Conservation (phyloP, 2,888 invertebrate species). For the Morpho achilles region DNA sequence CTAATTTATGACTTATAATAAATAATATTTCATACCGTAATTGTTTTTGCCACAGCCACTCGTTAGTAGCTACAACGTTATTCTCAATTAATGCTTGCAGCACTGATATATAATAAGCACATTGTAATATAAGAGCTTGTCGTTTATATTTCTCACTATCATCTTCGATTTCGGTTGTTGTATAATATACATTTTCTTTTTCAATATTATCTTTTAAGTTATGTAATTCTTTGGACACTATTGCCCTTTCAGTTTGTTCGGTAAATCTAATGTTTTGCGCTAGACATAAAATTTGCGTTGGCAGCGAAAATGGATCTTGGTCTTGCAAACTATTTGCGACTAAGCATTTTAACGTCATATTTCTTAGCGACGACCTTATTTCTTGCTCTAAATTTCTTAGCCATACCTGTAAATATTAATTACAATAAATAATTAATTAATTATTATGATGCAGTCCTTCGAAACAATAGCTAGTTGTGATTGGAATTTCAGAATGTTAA, state of each 20-base stretch:
- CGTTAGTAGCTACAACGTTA: slow-evolving; percentile 81
- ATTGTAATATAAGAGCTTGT: slow-evolving; percentile 94
- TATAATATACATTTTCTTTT: slow-evolving; percentile 72
- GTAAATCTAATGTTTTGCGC: slow-evolving; percentile 93
- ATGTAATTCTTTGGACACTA: slow-evolving; percentile 82
- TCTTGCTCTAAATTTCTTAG: slow-evolving; percentile 88
- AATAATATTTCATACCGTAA: slow-evolving; percentile 78
- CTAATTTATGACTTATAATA: too few relatives aligned
- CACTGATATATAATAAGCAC: slow-evolving; percentile 93
- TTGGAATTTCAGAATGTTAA: too few relatives aligned
- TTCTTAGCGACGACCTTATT: slow-evolving; percentile 85
- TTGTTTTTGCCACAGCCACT: slow-evolving; percentile 98
- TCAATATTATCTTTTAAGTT: slow-evolving; percentile 71
- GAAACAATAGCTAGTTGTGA: too few relatives aligned
- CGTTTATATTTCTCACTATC: slow-evolving; percentile 89
- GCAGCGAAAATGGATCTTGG: slow-evolving; percentile 76
- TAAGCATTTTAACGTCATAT: slow-evolving; percentile 80
- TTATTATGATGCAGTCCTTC: too few relatives aligned
- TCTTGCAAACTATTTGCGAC: slow-evolving; percentile 66
- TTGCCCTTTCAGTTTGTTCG: slow-evolving; percentile 89
- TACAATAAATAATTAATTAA: too few relatives aligned
- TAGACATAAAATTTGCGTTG: slow-evolving; percentile 89
- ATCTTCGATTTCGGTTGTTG: slow-evolving; percentile 72
- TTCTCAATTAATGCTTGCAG: slow-evolving; percentile 87
- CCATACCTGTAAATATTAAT: slow-evolving; percentile 80